A percentile compares a stretch with the other conserved stretches of the same genome.
phyloP scores from a whole-genome alignment of 2,113 vertebrate genomes.

The Rhinoptilus africanus region DNA sequence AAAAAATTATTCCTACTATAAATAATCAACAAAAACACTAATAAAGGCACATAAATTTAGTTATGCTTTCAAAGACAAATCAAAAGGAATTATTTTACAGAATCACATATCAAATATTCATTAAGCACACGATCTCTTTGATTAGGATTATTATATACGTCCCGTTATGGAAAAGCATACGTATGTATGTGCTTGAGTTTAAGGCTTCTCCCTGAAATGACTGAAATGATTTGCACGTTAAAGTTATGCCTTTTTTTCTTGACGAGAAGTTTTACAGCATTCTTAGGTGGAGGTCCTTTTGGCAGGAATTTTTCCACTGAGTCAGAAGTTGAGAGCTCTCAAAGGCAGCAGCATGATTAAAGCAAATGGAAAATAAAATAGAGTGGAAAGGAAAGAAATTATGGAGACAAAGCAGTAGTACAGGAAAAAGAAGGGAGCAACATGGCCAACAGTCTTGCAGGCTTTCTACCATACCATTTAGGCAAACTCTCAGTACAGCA shows the following conservation, averaged over 20 bases:
- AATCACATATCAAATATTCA: not conserved
- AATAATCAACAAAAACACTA: not conserved
- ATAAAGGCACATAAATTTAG: not conserved
- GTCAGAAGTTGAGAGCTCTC: not conserved
- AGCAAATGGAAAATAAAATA: not conserved
- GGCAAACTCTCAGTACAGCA: not conserved
- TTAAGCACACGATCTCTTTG: not conserved
- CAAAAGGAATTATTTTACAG: not conserved
- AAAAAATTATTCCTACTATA: not conserved
- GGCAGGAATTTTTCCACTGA: not conserved
- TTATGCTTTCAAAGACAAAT: not conserved
- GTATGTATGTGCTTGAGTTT: not conserved
- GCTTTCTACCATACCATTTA: not conserved
- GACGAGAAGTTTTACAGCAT: not conserved
- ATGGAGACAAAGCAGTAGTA: not conserved
- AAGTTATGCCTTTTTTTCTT: not conserved
- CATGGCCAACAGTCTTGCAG: not conserved
- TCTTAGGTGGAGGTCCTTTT: not conserved
- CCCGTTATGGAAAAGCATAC: not conserved
- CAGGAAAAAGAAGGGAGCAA: not conserved
- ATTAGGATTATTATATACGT: not conserved
- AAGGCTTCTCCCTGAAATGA: not conserved
- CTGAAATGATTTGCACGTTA: not conserved
- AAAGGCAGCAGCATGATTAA: not conserved
- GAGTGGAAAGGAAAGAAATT: not conserved